Conservation (phyloP, 2,888 invertebrate genomes). For the Drosophila rubida region DNA sequence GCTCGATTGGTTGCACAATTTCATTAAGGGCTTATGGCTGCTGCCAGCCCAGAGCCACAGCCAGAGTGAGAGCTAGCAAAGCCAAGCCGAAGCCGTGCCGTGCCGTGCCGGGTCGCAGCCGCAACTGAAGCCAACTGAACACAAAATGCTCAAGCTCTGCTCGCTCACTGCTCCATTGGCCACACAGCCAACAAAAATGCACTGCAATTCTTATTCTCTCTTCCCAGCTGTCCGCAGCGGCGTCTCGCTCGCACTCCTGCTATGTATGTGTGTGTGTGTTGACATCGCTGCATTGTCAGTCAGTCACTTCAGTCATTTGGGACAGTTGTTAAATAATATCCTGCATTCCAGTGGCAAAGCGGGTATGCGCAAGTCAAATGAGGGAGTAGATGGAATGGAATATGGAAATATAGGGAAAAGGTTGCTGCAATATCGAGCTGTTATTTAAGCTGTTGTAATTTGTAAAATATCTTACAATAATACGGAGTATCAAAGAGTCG, state of each 20-base stretch:
- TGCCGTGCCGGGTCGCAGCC: background rate
- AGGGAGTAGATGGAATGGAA: too few relatives aligned
- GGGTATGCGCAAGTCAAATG: constrained; percentile 3
- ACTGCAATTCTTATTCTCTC: constrained; percentile 23
- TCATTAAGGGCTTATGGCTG: constrained; percentile 67
- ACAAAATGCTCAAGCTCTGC: constrained; percentile 24
- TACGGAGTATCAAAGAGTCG: too few relatives aligned
- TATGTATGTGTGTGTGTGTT: too few relatives aligned
- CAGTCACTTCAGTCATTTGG: constrained; percentile 32
- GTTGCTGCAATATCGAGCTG: too few relatives aligned
- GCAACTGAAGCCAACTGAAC: constrained; percentile 18
- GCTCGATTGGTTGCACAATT: constrained; percentile 79
- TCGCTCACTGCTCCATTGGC: constrained; percentile 7
- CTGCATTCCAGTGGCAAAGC: background rate
- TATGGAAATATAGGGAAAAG: too few relatives aligned
- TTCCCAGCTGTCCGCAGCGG: background rate
- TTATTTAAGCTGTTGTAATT: too few relatives aligned
- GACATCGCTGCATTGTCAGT: constrained; percentile 41
- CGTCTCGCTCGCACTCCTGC: background rate
- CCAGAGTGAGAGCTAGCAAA: too few relatives aligned
- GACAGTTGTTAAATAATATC: constrained; percentile 3
- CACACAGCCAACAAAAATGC: constrained; percentile 9
- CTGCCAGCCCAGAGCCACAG: background rate
- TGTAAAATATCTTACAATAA: too few relatives aligned
- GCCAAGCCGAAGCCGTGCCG: background rate